Evolutionary conservation across 2,797 vertebrate species (phyloP).

Genomic region (Aselliscus stoliczkanus): DNA sequence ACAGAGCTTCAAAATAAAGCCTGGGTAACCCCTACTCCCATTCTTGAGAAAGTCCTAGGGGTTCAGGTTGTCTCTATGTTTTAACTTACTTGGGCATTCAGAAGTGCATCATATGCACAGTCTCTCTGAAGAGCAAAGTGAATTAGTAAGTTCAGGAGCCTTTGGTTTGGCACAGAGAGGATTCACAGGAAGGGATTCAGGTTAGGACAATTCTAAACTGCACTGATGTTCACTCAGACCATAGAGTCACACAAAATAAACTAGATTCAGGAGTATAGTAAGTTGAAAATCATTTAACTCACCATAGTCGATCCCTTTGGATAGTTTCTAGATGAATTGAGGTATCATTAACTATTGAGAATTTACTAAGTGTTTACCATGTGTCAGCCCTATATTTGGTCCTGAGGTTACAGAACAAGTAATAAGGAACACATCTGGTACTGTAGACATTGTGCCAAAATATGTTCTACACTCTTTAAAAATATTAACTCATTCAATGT

Average conservation of each 20-base stretch:
- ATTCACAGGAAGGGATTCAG: neutral
- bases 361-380: neutral
- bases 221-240: neutral
- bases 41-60: slow-evolving; percentile 52
- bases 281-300: neutral
- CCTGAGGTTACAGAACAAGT: neutral
- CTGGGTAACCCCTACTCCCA: neutral
- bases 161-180: neutral
- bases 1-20: slow-evolving; percentile 23
- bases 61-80: neutral
- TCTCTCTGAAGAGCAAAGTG: neutral
- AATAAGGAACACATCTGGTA: neutral
- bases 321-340: neutral
- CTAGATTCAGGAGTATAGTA: neutral
- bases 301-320: neutral
- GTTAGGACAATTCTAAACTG: neutral
- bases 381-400: neutral
- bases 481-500: neutral
- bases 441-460: neutral
- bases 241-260: neutral
- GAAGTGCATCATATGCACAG: neutral
- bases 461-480: neutral
- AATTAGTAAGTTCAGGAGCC: neutral
- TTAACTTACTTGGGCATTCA: neutral
- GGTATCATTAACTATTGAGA: neutral